Evolutionary conservation across 1,140 invertebrate genomes (phyloP), one percentile per base, ranked within the genome.

Genomic region (Drosophila biarmipes): DNA sequence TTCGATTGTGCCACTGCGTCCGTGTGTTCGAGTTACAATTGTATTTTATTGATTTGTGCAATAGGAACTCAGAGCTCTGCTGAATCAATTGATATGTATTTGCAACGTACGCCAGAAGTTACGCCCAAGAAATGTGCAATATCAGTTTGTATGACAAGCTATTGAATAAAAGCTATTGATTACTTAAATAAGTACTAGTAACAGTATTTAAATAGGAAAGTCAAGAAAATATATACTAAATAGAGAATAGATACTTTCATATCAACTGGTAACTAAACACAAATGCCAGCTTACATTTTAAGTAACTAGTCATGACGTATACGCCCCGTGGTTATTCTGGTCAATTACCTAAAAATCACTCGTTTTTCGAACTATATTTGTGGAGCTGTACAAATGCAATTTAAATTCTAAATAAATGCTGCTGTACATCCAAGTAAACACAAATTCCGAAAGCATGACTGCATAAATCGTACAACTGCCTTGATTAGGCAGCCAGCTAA

Each of bases 401-500:
- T 27, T 6, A 42, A 42, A 42, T 42, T 55, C 53, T 21, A 31
- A 15, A 48, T 17, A 34, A 58, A 61, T 40, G 24, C 35, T 11
- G 40, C 19, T 19, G 24, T 29, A 29, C 11, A 11, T 15, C 52
- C 24, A 7, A 21, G 34, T 54, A 27, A 43, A 58, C 24, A 29
- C 10, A 35, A 24, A 35, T 27, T 8, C 10, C n/a, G 4, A 34
- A 24, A n/a, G 37, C 17, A 42, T 53, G 17, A 37, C 21, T 11
- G 7, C 17, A 56, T 40, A 35, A 48, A 48, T 40, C 68, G 11
- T 34, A 38, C 29, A 38, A 62, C 11, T 17, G 51, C 59, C 54
- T 68, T 78, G 67, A 67, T 80, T 80, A 75, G 71, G 52, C 57
- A 46, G 21, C 35, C 40, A n/a, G 31, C 19, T 55, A 53, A 58